Conservation (phyloP, 2,113 vertebrate genomes). For the Cichladusa arquata region DNA sequence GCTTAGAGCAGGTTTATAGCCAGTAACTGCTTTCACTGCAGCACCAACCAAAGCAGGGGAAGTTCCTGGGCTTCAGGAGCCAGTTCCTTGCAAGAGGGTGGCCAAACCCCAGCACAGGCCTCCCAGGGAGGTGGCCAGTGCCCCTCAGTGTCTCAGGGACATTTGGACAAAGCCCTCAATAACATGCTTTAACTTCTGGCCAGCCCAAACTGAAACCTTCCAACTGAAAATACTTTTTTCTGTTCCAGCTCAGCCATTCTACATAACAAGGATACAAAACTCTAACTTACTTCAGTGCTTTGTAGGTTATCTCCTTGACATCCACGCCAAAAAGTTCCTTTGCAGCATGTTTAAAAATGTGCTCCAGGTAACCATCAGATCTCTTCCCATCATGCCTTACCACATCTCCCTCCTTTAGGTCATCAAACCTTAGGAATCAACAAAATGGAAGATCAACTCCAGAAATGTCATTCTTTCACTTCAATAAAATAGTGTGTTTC, state of each 20-base stretch:
- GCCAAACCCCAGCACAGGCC: background rate
- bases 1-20: background rate
- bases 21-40: background rate
- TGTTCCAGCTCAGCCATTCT: background rate
- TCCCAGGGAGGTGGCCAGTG: background rate
- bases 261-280: background rate
- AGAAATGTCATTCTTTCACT: background rate
- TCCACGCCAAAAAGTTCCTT: constrained; percentile 89
- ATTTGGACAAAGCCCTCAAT: background rate
- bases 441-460: background rate
- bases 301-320: constrained; percentile 87
- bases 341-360: constrained; percentile 88
- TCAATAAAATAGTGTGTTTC: background rate
- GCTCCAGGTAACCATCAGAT: constrained; percentile 88
- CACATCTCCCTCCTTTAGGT: constrained; percentile 67
- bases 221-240: background rate
- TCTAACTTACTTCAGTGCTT: constrained; percentile 80
- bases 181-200: background rate
- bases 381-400: constrained; percentile 80
- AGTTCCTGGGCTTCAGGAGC: background rate
- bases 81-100: background rate
- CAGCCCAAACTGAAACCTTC: background rate
- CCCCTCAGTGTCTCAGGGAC: background rate
- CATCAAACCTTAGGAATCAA: constrained; percentile 76
- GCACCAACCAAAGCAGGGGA: background rate